Base-by-base conservation (phyloP, 2,888 invertebrate genomes). In the Eustalomyia histrio region DNA sequence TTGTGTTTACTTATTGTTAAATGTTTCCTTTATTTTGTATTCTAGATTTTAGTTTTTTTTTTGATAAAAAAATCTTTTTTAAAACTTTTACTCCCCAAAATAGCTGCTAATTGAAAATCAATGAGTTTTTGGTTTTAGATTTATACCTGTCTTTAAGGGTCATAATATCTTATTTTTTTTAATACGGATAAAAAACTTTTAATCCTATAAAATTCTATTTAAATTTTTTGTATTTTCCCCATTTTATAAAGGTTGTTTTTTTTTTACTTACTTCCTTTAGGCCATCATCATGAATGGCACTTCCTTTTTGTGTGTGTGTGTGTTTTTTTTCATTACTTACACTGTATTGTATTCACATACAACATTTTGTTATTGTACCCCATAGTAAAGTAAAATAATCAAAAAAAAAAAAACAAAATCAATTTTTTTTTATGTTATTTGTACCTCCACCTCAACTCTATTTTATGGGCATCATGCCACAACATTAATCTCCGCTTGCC, bases 401-500 rank as follows among this genome's bases (percentile, higher is more conserved):
- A 33, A 18, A 57, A 39, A 71, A 60, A 58, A 9, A 60, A 50
- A 14, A 60, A 57, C 18, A 67, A 50, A n/a, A 47, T 29, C 21
- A 24, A 47, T 50, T 43, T 21, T 50, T 55, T 75, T 74, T 60
- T 64, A 16, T 35, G 35, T 58, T 71, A 71, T 75, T 69, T 65
- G 53, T 75, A 75, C 80, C 75, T 73, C n/a, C 43, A 47, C 14
- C 14, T 63, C 73, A 79, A 79, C 78, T 79, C 55, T 84, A 79
- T 76, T 83, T 84, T 85, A 84, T 84, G 84, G 83, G 79, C 84
- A 82, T 81, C 83, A 85, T 83, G 83, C 84, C 75, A 85, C 86
- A 85, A 84, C 87, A 88, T 88, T 88, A 88, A 88, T 88, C 88
- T 88, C 88, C 87, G 89, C 85, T 88, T 85, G 85, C 89, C 88